Evolutionary conservation across 2,888 invertebrate genomes (phyloP).

Genomic region (Mythimna albipuncta): DNA sequence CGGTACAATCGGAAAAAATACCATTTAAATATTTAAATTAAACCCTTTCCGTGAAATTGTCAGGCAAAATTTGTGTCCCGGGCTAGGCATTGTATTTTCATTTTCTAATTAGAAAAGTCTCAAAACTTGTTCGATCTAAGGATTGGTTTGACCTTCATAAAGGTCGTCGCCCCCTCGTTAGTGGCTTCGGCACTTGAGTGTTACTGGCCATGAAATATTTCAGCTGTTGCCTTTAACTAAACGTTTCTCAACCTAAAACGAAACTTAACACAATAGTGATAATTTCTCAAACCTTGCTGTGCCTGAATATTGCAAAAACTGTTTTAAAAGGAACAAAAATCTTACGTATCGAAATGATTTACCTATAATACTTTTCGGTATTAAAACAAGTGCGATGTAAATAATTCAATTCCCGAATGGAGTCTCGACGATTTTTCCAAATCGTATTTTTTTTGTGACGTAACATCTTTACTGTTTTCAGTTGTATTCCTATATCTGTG

Average conservation of each 20-base stretch:
- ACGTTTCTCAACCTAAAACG: slow-evolving; percentile 15
- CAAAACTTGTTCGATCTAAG: background rate
- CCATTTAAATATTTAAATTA: no score
- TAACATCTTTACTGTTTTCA: no score
- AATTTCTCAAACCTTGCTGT: slow-evolving; percentile 33
- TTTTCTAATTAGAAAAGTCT: slow-evolving; percentile 3
- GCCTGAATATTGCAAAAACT: background rate
- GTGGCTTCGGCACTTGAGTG: slow-evolving; percentile 16
- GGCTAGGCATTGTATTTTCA: background rate
- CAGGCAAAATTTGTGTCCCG: no score
- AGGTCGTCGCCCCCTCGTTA: slow-evolving; percentile 1
- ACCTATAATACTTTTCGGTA: no score
- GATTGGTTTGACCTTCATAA: slow-evolving; percentile 20
- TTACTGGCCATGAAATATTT: slow-evolving; percentile 27
- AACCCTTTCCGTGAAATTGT: no score
- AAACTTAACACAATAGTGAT: slow-evolving; percentile 1
- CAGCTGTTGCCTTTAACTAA: background rate
- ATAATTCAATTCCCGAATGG: no score
- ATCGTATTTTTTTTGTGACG: no score
- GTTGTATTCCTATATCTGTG: no score
- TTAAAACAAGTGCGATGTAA: no score
- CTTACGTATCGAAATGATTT: no score
- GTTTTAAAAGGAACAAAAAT: background rate
- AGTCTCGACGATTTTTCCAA: no score
- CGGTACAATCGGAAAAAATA: no score